Conservation (phyloP, 2,113 vertebrate species). For the Melozone crissalis region DNA sequence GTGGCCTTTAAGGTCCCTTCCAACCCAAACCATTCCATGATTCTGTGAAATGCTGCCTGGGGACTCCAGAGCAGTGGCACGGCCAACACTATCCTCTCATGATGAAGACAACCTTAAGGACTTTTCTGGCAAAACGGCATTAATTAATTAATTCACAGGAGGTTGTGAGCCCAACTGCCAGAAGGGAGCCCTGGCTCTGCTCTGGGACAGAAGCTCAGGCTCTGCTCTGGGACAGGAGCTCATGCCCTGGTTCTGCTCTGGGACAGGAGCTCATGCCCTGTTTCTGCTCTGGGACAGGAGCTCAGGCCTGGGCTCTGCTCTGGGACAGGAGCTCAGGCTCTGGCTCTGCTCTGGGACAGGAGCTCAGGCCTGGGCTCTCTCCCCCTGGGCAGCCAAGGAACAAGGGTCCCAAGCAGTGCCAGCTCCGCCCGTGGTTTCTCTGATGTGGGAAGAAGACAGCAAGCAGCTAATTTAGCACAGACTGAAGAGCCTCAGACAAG, state of each 20-base stretch:
- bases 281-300: not conserved
- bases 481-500: not conserved
- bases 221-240: too few relatives aligned
- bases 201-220: too few relatives aligned
- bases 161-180: not conserved
- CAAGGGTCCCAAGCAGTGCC: not conserved
- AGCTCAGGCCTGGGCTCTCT: not conserved
- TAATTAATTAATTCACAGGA: not conserved
- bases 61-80: not conserved
- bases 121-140: not conserved
- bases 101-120: not conserved
- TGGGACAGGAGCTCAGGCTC: not conserved
- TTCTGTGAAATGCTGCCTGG: not conserved
- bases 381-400: not conserved
- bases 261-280: too few relatives aligned
- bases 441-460: slow-evolving; percentile 6
- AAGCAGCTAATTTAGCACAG: slow-evolving; percentile 11
- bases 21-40: not conserved
- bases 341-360: too few relatives aligned
- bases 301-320: not conserved
- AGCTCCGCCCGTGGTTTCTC: not conserved
- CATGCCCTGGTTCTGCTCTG: too few relatives aligned
- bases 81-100: not conserved
- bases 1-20: fast-evolving
- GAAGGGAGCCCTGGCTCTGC: not conserved